Conservation (phyloP, 2,888 invertebrate species). For the Macropis europaea region DNA sequence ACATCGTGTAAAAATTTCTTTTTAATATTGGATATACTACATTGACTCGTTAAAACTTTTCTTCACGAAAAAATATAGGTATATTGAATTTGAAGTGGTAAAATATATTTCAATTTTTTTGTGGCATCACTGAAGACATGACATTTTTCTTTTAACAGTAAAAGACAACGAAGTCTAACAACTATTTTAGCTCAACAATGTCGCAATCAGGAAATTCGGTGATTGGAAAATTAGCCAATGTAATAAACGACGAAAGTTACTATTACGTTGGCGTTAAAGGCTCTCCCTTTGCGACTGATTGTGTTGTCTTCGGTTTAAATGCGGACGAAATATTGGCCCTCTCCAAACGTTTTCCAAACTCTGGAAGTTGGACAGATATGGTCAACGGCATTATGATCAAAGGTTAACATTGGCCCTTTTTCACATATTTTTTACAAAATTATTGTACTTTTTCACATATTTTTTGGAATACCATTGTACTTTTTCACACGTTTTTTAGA, state of each 20-base stretch:
- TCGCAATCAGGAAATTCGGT: slow-evolving; percentile 51
- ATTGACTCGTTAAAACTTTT: background rate
- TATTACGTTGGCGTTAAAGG: slow-evolving; percentile 90
- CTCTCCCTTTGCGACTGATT: slow-evolving; percentile 87
- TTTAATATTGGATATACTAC: too few relatives aligned
- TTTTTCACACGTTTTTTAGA: slow-evolving; percentile 18
- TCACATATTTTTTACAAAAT: background rate
- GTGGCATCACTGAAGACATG: background rate
- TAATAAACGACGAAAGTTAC: slow-evolving; percentile 81
- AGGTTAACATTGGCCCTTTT: slow-evolving; percentile 75
- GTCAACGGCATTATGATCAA: slow-evolving; percentile 88
- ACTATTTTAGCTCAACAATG: slow-evolving; percentile 50
- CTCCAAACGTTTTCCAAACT: slow-evolving; percentile 85
- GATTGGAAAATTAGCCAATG: slow-evolving; percentile 64
- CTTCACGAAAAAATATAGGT: background rate
- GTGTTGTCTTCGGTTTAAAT: slow-evolving; percentile 88
- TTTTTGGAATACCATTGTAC: background rate
- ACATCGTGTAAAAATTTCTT: too few relatives aligned
- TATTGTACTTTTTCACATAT: background rate
- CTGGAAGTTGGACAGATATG: slow-evolving; percentile 83
- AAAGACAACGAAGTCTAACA: slow-evolving; percentile 73
- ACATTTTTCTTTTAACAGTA: slow-evolving; percentile 67
- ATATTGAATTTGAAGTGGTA: background rate
- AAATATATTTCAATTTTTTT: slow-evolving; percentile 10
- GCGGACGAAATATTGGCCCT: slow-evolving; percentile 86